phyloP scores from a whole-genome alignment of 2,888 invertebrate genomes.

The Drosophila seclusa region DNA sequence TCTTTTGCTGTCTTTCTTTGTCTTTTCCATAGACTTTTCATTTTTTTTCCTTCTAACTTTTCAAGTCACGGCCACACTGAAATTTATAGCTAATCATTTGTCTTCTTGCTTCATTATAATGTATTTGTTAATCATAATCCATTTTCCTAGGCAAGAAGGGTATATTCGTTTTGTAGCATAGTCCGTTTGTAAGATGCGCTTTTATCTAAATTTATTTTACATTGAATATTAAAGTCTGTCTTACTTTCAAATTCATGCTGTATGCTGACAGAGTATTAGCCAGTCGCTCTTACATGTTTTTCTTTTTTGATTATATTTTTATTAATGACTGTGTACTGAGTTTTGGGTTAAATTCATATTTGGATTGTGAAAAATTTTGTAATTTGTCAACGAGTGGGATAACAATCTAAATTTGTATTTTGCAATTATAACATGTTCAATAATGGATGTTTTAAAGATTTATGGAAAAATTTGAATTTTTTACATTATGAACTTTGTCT shows the following conservation, averaged over 20 bases:
- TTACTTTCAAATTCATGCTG: not conserved
- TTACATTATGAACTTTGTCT: not conserved
- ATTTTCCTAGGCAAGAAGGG: not conserved
- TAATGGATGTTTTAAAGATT: not conserved
- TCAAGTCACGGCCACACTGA: slow-evolving; percentile 13
- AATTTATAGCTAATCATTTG: slow-evolving; percentile 68
- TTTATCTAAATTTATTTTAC: not conserved
- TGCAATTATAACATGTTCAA: not conserved
- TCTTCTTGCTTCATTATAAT: slow-evolving; percentile 41
- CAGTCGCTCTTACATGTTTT: not conserved
- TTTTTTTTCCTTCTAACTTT: slow-evolving; percentile 32
- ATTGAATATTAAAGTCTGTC: not conserved
- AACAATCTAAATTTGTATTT: not conserved
- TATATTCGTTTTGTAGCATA: not conserved
- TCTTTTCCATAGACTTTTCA: slow-evolving; percentile 20
- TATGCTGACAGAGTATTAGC: not conserved
- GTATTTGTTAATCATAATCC: not conserved
- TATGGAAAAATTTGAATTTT: not conserved
- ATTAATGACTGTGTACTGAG: slow-evolving; percentile 57
- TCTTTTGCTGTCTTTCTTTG: slow-evolving; percentile 32
- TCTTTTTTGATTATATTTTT: slow-evolving; percentile 25
- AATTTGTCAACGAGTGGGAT: slow-evolving; percentile 49
- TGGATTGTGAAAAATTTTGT: slow-evolving; percentile 14
- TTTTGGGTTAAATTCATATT: slow-evolving; percentile 64
- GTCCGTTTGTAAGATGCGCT: not conserved